Evolutionary conservation across 2,113 vertebrate genomes (phyloP).

Genomic region (Sakesphorus luctuosus): DNA sequence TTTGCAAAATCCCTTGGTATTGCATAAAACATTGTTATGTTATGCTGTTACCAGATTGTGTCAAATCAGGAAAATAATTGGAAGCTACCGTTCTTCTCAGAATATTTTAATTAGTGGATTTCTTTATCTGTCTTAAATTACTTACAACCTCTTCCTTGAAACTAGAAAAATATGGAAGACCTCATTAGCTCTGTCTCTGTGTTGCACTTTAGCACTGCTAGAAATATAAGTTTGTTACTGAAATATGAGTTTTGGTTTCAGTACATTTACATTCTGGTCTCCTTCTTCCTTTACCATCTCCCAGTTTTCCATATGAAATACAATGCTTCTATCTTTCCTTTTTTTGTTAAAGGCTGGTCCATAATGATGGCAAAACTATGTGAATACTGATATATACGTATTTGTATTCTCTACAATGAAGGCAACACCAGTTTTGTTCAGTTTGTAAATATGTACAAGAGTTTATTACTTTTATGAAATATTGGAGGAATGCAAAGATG

Average conservation of each 20-base stretch:
- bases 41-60: slow-evolving; percentile 62
- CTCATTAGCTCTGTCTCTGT: slow-evolving; percentile 41
- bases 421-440: neutral
- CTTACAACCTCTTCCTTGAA: slow-evolving; percentile 56
- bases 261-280: neutral
- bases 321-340: neutral
- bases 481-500: slow-evolving; percentile 23
- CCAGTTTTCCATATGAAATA: neutral
- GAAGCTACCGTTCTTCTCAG: slow-evolving; percentile 67
- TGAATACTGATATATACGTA: slow-evolving; percentile 60
- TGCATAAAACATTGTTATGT: slow-evolving; percentile 41
- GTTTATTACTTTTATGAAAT: slow-evolving; percentile 44
- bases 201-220: neutral
- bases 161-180: slow-evolving; percentile 30
- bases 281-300: too few species aligned
- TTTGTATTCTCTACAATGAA: slow-evolving; percentile 33
- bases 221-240: slow-evolving; percentile 1
- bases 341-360: neutral
- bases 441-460: neutral
- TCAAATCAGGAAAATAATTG: slow-evolving; percentile 74
- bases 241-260: slow-evolving; percentile 20
- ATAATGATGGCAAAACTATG: neutral
- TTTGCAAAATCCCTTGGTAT: slow-evolving; percentile 22
- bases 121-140: slow-evolving; percentile 71
- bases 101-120: slow-evolving; percentile 72